Base-by-base conservation (phyloP, 2,888 invertebrate species). In the Acanthosoma haemorrhoidale region DNA sequence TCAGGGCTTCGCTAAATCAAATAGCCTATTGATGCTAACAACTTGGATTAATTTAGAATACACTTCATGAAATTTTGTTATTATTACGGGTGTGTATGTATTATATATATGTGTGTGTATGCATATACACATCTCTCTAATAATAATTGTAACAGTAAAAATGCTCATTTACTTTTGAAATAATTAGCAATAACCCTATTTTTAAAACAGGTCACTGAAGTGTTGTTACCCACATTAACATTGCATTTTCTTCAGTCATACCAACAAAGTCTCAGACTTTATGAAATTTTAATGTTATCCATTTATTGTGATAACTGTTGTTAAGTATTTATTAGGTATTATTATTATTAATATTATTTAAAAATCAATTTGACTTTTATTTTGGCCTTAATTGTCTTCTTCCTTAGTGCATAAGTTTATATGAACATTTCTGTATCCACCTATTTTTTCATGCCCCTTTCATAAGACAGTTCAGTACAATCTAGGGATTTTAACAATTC, bases 281-380 rank as follows among this genome's bases (percentile, higher is more conserved):
- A 59, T 67, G 72, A 71, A 73, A 71, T 68, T 71, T 64, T 16
- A 72, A 70, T 71, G 72, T 73, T 73, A 73, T 71, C 72, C 72
- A 73, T 63, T 41, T 57, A 51, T 39, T 73, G 72, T 73, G 72
- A 73, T 73, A 69, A 59, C 71, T 68, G 31, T 64, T 70, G 41
- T 61, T 61, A 68, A 38, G 58, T 59, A 59, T 68, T 68, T 68
- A 68, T 41, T 68, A 58, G 58, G 41, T 68, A 68, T 68, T 68
- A 57, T 68, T 32, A 32, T 36, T 64, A 43, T 64, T n/a, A n/a
- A n/a, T n/a, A n/a, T n/a, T n/a, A 70, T 51, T 57, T 51, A 36
- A 57, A 32, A 34, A 25, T 36, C 36, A n/a, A 36, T 63, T 41
- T 43, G 41, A 32, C 15, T 41, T n/a, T 63, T 36, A 13, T 60